Base-by-base conservation (phyloP, 2,888 invertebrate species). In the Drosophila infuscata region DNA sequence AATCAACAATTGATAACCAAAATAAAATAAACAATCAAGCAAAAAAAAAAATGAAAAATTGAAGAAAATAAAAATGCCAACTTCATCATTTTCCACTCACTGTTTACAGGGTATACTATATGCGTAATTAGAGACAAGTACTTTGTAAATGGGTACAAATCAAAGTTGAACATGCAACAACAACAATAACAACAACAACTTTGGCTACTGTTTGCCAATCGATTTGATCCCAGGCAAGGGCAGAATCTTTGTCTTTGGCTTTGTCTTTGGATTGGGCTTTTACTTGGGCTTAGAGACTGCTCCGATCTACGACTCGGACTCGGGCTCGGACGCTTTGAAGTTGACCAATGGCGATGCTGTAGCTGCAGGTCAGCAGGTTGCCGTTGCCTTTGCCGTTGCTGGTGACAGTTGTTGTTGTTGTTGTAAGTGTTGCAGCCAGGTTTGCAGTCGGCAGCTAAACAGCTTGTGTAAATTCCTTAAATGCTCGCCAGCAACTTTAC, bases 391-490 rank as follows among this genome's bases (percentile, higher is more conserved):
- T 25, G 25, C 25, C 25, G 25, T 25, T 25, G 70, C 60, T 62
- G 66, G 51, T 71, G 74, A 70, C 81, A 74, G 72, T 73, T 71
- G 74, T 62, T 66, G 72, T 73, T 71, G 74, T 62, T 66, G 79
- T 65, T 68, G 75, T 49, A 33, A 35, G 11, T 38, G 30, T 17
- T 30, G 25, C 76, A 35, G 66, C 68, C n/a, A 61, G 57, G 74
- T 62, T 12, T 62, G 76, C 82, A 81, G 86, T 79, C 81, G 72
- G 70, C 68, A 43, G 68, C 68, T 61, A 83, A 79, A 90, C 89
- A 91, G 76, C 91, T 90, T 89, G 89, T 89, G 82, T 82, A 91
- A 90, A 91, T 91, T 91, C 91, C 86, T 88, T 68, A 83, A 90
- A 91, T 91, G 88, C 83, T 81, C 77, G 72, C 57, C 62, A 70